These are phyloP conservation scores for Sphaerophoria taeniata DNA, from an alignment of 2,888 invertebrate species.

Conservation along the genomic window DNA sequence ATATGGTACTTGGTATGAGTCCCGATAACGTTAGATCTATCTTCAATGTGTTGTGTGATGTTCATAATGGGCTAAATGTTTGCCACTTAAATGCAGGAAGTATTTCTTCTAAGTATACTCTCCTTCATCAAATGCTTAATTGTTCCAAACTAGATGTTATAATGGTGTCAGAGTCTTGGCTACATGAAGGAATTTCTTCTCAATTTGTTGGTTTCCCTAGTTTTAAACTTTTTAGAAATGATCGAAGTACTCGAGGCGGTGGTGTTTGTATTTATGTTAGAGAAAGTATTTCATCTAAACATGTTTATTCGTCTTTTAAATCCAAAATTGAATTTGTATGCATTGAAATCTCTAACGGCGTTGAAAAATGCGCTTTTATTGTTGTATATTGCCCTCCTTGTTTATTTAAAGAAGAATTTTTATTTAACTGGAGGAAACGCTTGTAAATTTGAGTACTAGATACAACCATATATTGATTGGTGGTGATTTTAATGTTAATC, in stretches of 20 bases:
- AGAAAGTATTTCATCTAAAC: neutral
- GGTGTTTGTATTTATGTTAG: neutral
- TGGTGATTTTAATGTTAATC: neutral
- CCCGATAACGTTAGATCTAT: too few relatives aligned
- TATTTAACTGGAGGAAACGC: neutral
- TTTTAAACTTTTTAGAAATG: neutral
- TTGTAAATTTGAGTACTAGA: neutral
- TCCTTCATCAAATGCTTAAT: neutral
- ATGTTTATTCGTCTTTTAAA: neutral
- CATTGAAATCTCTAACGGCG: neutral
- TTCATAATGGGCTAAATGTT: too few relatives aligned
- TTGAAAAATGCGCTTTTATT: neutral
- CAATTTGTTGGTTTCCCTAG: conserved; percentile 2
- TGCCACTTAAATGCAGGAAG: too few relatives aligned
- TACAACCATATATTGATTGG: neutral
- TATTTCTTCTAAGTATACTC: neutral
- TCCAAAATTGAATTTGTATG: neutral
- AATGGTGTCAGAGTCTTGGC: conserved; percentile 2
- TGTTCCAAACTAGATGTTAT: neutral
- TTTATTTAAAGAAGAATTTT: neutral
- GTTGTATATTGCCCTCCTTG: neutral
- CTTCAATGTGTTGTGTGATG: too few relatives aligned
- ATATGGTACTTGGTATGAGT: too few relatives aligned
- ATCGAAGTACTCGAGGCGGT: neutral
- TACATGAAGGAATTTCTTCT: neutral